phyloP scores from a whole-genome alignment of 2,113 vertebrate genomes.

The Hymenochirus boettgeri region DNA sequence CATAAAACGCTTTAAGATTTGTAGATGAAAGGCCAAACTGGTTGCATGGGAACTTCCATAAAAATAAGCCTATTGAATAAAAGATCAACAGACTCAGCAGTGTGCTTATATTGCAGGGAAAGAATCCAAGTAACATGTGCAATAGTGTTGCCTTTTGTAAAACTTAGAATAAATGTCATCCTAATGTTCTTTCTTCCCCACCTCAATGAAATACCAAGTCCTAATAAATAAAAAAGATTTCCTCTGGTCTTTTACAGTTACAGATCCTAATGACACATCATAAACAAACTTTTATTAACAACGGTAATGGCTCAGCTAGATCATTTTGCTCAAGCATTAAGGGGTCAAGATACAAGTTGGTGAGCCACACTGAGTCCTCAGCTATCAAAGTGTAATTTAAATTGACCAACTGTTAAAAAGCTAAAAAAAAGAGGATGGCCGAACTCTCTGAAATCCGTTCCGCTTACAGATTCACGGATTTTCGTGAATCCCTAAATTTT shows the following conservation, averaged over 20 bases:
- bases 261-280: slow-evolving; percentile 40
- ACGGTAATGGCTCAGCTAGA: slow-evolving; percentile 32
- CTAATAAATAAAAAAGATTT: slow-evolving; percentile 49
- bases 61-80: slow-evolving; percentile 46
- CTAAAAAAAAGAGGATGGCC: no score
- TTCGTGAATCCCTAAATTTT: no score
- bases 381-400: no score
- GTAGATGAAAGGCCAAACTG: slow-evolving; percentile 25
- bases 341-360: slow-evolving; percentile 27
- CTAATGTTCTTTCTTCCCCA: slow-evolving; percentile 48
- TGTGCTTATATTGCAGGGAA: slow-evolving; percentile 41
- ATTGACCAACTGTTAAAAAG: no score
- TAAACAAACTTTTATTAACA: slow-evolving; percentile 43
- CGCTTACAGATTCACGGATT: no score
- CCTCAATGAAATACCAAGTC: slow-evolving; percentile 42
- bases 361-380: slow-evolving; percentile 35
- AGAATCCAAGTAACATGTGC: slow-evolving; percentile 44
- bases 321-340: slow-evolving; percentile 36
- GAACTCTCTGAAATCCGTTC: no score
- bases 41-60: slow-evolving; percentile 37
- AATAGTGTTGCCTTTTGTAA: slow-evolving; percentile 33
- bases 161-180: slow-evolving; percentile 50
- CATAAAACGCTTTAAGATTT: slow-evolving; percentile 36
- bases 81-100: slow-evolving; percentile 45
- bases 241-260: slow-evolving; percentile 40